Evolutionary conservation across 2,888 invertebrate species (phyloP).

Genomic region (Pristionchus arcanus): DNA sequence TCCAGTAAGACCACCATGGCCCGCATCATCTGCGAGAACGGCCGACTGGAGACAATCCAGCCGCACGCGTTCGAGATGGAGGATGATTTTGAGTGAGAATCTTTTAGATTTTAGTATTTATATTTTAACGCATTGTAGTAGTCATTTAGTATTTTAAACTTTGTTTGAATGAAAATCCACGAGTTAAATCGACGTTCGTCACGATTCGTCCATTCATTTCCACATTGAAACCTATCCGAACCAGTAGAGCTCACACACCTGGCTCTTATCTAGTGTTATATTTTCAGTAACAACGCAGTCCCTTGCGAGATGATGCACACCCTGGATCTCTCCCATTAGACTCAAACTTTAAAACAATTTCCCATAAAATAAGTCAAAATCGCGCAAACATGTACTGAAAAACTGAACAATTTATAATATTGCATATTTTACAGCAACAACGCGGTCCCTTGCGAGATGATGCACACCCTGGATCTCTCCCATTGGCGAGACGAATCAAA

Average conservation of each 20-base stretch:
- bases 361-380: too few species aligned
- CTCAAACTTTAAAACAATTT: too few species aligned
- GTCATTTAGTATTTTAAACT: too few species aligned
- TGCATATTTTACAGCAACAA: constrained; percentile 67
- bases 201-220: too few species aligned
- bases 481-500: constrained; percentile 67
- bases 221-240: too few species aligned
- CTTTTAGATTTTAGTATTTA: too few species aligned
- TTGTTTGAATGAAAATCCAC: too few species aligned
- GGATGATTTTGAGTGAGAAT: constrained; percentile 57
- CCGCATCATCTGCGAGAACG: constrained; percentile 46
- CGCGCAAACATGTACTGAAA: too few species aligned
- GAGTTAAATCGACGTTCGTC: background rate
- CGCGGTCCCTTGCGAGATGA: constrained; percentile 61
- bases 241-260: too few species aligned
- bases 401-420: too few species aligned
- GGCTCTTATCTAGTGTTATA: too few species aligned
- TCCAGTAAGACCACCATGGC: constrained; percentile 35
- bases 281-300: constrained; percentile 32
- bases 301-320: constrained; percentile 59
- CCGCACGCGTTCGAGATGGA: constrained; percentile 56
- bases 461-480: constrained; percentile 60
- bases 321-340: constrained; percentile 64
- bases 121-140: too few species aligned
- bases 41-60: constrained; percentile 53